A percentile compares a stretch with the other conserved stretches of the same genome.
Conservation (phyloP, 2,797 vertebrate genomes). For the Lacerta bilineata region DNA sequence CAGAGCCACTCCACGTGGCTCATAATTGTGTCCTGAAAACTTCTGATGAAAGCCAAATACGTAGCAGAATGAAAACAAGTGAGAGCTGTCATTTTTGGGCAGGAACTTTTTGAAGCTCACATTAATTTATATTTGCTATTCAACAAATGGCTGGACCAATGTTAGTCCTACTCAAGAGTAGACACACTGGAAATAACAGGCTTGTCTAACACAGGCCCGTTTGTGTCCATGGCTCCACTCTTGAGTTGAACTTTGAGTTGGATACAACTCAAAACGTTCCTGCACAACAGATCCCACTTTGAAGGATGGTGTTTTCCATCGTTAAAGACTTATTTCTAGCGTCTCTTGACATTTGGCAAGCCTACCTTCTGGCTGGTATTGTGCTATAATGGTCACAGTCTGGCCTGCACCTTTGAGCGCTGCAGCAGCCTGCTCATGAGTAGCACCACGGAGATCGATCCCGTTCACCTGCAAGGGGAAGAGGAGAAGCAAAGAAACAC, state of each 20-base stretch:
- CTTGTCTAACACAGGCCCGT: too few species aligned
- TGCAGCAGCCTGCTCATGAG: conserved; percentile 95
- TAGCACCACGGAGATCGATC: conserved; percentile 93
- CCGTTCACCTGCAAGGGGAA: conserved; percentile 89
- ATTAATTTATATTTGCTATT: background rate
- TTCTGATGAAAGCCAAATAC: conserved; percentile 40
- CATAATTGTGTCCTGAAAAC: conserved; percentile 31
- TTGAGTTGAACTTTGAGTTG: too few species aligned
- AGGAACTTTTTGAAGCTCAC: conserved; percentile 13
- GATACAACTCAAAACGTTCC: too few species aligned
- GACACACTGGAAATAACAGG: too few species aligned
- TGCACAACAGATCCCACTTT: background rate
- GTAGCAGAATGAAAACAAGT: conserved; percentile 4
- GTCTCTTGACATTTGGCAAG: conserved; percentile 25
- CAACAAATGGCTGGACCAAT: too few species aligned
- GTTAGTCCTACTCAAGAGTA: too few species aligned
- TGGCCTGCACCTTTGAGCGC: conserved; percentile 96
- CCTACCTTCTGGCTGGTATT: conserved; percentile 98
- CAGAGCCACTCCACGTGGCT: background rate
- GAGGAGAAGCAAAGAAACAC: conserved; percentile 22
- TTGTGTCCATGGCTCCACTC: too few species aligned
- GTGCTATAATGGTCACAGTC: conserved; percentile 95
- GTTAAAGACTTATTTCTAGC: background rate
- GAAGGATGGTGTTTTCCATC: background rate
- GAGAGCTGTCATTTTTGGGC: conserved; percentile 31